Base-by-base conservation (phyloP, 2,113 vertebrate species). In the Sebastes fasciatus region DNA sequence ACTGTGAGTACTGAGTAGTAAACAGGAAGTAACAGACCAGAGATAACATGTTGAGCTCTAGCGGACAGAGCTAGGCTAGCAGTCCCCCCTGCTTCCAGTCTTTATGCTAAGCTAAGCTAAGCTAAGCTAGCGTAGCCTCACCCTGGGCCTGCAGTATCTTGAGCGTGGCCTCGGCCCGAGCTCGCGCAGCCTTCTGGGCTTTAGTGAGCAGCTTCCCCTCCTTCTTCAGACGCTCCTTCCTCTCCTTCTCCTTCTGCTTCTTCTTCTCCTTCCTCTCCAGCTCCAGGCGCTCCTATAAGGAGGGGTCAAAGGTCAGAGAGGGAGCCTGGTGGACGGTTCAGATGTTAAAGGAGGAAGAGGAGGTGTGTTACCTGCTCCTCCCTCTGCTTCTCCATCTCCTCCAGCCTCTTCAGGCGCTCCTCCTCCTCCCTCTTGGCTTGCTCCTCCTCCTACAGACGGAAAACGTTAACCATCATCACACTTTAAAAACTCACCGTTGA, bases 171-270 rank as follows among this genome's bases (percentile, higher is more conserved):
- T 96, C 97, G 0, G 97, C 98, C 81, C 98, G 95, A 63, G 98
- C 98, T 85, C 96, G 95, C 34, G 98, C 96, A 88, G 99, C 98
- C 89, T 91, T 96, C 93, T 99, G 98, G 26, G 98, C 0, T 89
- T 98, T 99, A 17, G 98, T 98, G 89, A 99, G 92, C 58, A 98
- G 96, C 54, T 99, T 99, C 26, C 98, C 98, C 86, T 99, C 98
- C 90, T 99, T 99, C 93, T 99, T 99, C 89, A 99, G 94, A 1
- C 98, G 96, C 84, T 99, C 98, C 87, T 98, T 99, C 77, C 98
- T 95, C 92, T 99, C 98, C 84, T 99, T 99, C 88, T 99, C 98
- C 93, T 99, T 99, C 93, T 97, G 98, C 79, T 99, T 99, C 92
- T 96, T 99, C 86, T 97, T 98, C 94, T 99, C 98, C 88, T 96